phyloP scores from a whole-genome alignment of 2,888 invertebrate genomes.

The Chymomyza fuscimana region DNA sequence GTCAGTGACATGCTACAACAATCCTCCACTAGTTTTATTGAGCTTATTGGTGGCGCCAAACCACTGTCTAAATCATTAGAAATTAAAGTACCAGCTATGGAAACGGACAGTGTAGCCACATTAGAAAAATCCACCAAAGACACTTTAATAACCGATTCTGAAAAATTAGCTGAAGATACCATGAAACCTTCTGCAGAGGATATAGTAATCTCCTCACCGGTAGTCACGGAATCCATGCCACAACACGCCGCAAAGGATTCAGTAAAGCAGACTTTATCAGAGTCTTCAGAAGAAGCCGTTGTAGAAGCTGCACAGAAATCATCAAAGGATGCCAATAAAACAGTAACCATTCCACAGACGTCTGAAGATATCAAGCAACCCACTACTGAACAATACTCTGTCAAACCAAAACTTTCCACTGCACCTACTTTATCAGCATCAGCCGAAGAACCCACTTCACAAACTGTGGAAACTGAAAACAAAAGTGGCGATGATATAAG shows the following conservation, averaged over 20 bases:
- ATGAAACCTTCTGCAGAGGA: neutral
- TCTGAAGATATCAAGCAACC: neutral
- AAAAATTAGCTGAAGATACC: neutral
- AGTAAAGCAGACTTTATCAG: neutral
- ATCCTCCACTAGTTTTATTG: constrained; percentile 69
- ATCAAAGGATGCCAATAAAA: neutral
- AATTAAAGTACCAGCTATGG: neutral
- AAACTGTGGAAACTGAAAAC: neutral
- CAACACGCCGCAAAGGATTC: neutral
- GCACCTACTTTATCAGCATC: neutral
- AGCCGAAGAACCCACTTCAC: neutral
- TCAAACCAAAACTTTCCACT: neutral
- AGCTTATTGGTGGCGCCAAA: constrained; percentile 48
- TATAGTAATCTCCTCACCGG: neutral
- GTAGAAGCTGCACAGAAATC: neutral
- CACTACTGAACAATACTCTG: neutral
- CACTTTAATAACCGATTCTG: no score
- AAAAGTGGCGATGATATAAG: neutral
- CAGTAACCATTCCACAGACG: neutral
- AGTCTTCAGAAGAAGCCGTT: neutral
- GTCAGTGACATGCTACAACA: constrained; percentile 74
- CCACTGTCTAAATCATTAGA: neutral
- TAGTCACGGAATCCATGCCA: neutral
- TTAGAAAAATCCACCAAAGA: neutral
- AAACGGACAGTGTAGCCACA: neutral